Conservation (phyloP, 2,113 vertebrate genomes). For the Nansenia antarctica region DNA sequence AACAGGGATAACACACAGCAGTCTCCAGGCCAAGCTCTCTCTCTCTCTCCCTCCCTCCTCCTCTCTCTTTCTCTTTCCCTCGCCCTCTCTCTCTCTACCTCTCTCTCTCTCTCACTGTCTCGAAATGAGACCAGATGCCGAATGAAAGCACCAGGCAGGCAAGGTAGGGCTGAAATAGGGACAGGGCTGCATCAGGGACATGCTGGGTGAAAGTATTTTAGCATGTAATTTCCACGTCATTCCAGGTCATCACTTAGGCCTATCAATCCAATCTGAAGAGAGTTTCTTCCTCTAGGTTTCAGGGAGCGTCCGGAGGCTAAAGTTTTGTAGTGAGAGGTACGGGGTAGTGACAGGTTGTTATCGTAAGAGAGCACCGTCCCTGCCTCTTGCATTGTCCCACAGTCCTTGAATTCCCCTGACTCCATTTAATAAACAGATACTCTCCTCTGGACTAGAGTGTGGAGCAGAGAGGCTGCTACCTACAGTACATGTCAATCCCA, state of each 20-base stretch:
- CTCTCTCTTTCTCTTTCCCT: not conserved
- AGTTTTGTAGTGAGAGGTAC: not conserved
- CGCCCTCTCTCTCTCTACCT: not conserved
- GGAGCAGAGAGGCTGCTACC: slow-evolving; percentile 7
- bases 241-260: slow-evolving; percentile 54
- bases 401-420: slow-evolving; percentile 52
- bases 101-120: not conserved
- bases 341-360: slow-evolving; percentile 23
- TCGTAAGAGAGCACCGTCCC: slow-evolving; percentile 26
- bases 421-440: slow-evolving; percentile 48
- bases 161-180: slow-evolving; percentile 59
- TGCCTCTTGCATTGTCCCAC: slow-evolving; percentile 25
- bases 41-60: not conserved
- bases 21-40: slow-evolving; percentile 28
- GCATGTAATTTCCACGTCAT: slow-evolving; percentile 49
- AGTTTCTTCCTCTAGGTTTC: not conserved
- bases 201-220: slow-evolving; percentile 56
- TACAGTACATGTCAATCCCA: slow-evolving; percentile 38
- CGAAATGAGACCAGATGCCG: slow-evolving; percentile 58
- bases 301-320: not conserved
- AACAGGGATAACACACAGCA: slow-evolving; percentile 36
- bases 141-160: slow-evolving; percentile 64
- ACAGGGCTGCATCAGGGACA: slow-evolving; percentile 59
- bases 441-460: slow-evolving; percentile 36
- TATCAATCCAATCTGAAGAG: not conserved